Evolutionary conservation across 2,888 invertebrate species (phyloP).

Genomic region (Spodoptera exigua): DNA sequence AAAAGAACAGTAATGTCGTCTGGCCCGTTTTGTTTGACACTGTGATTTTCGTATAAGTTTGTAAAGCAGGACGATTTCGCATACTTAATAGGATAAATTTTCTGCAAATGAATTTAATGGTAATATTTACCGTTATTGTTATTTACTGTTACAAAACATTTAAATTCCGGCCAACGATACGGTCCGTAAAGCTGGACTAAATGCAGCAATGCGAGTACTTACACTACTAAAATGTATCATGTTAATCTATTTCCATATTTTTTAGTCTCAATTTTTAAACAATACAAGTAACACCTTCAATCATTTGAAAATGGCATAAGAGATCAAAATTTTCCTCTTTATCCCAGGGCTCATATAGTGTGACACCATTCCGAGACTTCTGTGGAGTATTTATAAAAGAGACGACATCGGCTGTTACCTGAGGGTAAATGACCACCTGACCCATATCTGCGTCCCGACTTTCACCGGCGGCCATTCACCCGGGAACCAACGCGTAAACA

Average conservation of each 20-base stretch:
- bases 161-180: slow-evolving; percentile 56
- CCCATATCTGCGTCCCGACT: slow-evolving; percentile 85
- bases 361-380: slow-evolving; percentile 67
- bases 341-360: slow-evolving; percentile 53
- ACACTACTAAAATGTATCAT: slow-evolving; percentile 24
- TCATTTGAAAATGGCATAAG: background rate
- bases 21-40: slow-evolving; percentile 50
- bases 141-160: slow-evolving; percentile 58
- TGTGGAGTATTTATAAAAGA: slow-evolving; percentile 63
- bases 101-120: slow-evolving; percentile 70
- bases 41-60: slow-evolving; percentile 41
- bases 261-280: background rate
- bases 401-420: slow-evolving; percentile 73
- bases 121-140: slow-evolving; percentile 66
- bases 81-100: slow-evolving; percentile 57
- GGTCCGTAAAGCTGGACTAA: slow-evolving; percentile 51
- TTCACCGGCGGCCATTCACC: slow-evolving; percentile 87
- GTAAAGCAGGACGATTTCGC: slow-evolving; percentile 37
- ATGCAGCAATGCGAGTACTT: slow-evolving; percentile 49
- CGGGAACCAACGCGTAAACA: slow-evolving; percentile 82
- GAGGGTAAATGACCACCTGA: slow-evolving; percentile 88
- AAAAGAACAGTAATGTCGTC: slow-evolving; percentile 43
- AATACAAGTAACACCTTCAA: background rate
- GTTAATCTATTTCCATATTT: background rate
- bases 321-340: slow-evolving; percentile 43